Evolutionary conservation across 2,113 vertebrate species (phyloP).

Genomic region (Epinephelus cyanopodus): DNA sequence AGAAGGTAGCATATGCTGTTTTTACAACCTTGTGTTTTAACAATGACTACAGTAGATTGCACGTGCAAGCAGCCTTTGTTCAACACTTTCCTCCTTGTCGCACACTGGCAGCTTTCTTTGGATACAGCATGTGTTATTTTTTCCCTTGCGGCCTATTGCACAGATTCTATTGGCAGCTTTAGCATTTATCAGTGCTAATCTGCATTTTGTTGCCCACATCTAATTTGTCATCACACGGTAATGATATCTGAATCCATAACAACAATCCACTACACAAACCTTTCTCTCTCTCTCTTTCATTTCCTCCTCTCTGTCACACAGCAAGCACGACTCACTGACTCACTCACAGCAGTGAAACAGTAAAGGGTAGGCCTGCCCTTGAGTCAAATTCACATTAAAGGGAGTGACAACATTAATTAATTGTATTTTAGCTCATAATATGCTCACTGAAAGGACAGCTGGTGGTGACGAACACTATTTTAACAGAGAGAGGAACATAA

Average conservation of each 20-base stretch:
- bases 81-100: not conserved
- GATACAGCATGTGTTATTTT: not conserved
- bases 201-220: conserved; percentile 1
- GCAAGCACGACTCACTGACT: conserved; percentile 38
- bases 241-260: conserved; percentile 29
- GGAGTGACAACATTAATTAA: conserved; percentile 57
- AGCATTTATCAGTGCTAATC: conserved; percentile 3
- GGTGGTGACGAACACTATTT: conserved; percentile 17
- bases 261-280: conserved; percentile 1
- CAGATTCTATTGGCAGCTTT: not conserved
- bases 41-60: not conserved
- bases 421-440: conserved; percentile 30
- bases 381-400: conserved; percentile 61
- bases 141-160: not conserved
- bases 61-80: conserved; percentile 17
- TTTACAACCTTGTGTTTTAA: conserved; percentile 51
- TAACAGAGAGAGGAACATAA: not conserved
- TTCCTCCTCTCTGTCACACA: not conserved
- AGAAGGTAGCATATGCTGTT: conserved; percentile 36
- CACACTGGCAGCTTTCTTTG: not conserved
- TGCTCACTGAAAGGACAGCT: conserved; percentile 29
- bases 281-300: not conserved
- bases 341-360: conserved; percentile 41
- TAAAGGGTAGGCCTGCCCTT: conserved; percentile 61
- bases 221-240: not conserved